phyloP scores from a whole-genome alignment of 2,888 invertebrate genomes.

The Pyrrhosoma nymphula region DNA sequence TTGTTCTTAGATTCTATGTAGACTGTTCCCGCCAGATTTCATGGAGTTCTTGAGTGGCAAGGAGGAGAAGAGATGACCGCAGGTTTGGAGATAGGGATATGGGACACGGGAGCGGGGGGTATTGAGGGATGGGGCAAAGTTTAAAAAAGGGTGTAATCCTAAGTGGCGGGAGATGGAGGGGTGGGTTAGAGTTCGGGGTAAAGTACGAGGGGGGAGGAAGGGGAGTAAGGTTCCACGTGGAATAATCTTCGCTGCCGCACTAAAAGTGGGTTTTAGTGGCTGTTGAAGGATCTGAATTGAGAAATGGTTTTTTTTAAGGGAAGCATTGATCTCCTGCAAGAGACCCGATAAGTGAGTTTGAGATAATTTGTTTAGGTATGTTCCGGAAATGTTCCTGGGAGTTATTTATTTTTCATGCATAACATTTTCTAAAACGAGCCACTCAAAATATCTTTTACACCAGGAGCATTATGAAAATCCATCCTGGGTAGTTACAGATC shows the following conservation, averaged over 20 bases:
- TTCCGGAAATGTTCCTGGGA: no score
- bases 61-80: not conserved
- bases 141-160: not conserved
- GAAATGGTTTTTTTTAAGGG: not conserved
- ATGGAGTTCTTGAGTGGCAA: not conserved
- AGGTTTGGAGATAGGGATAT: no score
- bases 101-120: not conserved
- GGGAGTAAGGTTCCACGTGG: not conserved
- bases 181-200: not conserved
- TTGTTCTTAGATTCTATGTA: no score
- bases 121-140: not conserved
- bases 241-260: no score
- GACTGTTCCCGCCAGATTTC: not conserved
- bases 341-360: no score
- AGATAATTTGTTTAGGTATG: no score
- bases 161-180: not conserved
- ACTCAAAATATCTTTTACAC: no score
- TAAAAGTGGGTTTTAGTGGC: not conserved
- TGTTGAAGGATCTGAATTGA: not conserved
- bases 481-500: no score
- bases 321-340: no score
- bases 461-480: no score
- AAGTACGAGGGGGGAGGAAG: no score
- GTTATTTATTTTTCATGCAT: not conserved
- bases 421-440: not conserved